A percentile compares a stretch with the other conserved stretches of the same genome.
Evolutionary conservation across 2,797 vertebrate genomes (phyloP).

Genomic region (Falco concolor): DNA sequence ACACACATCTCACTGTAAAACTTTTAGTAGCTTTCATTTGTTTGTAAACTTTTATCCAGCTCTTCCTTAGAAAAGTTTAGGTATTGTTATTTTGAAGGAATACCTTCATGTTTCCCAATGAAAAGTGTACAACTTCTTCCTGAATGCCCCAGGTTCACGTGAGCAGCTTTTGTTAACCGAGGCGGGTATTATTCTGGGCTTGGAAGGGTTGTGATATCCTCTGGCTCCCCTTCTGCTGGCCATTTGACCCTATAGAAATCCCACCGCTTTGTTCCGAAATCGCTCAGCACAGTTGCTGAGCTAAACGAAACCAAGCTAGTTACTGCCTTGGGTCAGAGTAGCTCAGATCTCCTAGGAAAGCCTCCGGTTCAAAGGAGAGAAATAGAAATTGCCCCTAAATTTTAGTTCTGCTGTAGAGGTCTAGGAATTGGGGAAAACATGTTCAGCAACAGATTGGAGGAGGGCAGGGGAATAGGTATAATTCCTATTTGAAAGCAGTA

Average conservation of each 20-base stretch:
- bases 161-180: neutral
- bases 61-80: neutral
- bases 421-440: neutral
- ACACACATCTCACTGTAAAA: rapidly evolving
- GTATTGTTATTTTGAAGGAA: neutral
- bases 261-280: neutral
- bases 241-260: neutral
- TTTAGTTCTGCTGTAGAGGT: neutral
- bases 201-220: neutral
- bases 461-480: neutral
- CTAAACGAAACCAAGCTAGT: no score
- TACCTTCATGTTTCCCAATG: neutral
- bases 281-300: neutral
- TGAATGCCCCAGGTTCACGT: neutral
- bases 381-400: neutral
- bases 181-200: neutral
- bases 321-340: no score
- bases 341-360: neutral
- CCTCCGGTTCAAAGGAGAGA: neutral
- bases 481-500: neutral
- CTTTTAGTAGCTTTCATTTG: neutral
- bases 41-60: neutral
- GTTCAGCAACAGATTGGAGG: neutral
- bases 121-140: neutral
- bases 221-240: neutral